A percentile compares a stretch with the other conserved stretches of the same genome.
Evolutionary conservation across 2,113 vertebrate species (phyloP).

Genomic region (Proteles cristata): DNA sequence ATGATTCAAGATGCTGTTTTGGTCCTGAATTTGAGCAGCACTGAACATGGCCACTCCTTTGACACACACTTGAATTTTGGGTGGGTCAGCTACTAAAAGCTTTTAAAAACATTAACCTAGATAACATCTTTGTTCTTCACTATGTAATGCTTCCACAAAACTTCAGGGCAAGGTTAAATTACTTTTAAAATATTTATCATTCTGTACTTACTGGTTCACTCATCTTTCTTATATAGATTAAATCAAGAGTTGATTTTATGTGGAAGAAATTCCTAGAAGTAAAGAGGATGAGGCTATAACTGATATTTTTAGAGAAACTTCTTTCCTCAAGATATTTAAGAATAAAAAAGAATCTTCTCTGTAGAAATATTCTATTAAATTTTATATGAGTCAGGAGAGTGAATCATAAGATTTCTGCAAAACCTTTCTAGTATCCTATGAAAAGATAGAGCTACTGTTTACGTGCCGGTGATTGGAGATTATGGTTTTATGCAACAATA

Average conservation of each 20-base stretch:
- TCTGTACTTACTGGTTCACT: background rate
- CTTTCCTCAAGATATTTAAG: slow-evolving; percentile 13
- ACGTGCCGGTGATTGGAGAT: background rate
- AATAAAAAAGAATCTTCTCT: slow-evolving; percentile 7
- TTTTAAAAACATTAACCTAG: slow-evolving; percentile 18
- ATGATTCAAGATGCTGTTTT: background rate
- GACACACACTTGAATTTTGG: slow-evolving; percentile 26
- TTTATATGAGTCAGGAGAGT: background rate
- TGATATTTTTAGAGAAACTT: slow-evolving; percentile 24
- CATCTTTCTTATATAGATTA: background rate
- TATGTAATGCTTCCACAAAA: background rate
- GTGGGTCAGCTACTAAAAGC: slow-evolving; percentile 22
- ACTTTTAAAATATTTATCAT: slow-evolving; percentile 1
- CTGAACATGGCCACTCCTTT: background rate
- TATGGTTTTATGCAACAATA: background rate
- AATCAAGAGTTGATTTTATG: background rate
- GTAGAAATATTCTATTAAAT: slow-evolving; percentile 43
- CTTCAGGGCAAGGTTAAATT: background rate
- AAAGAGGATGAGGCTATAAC: background rate
- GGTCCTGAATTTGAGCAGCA: slow-evolving; percentile 2
- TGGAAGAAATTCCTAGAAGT: slow-evolving; percentile 9
- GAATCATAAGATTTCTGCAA: slow-evolving; percentile 42
- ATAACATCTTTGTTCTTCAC: background rate
- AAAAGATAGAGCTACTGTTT: slow-evolving; percentile 44
- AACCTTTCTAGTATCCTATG: background rate